A percentile compares a stretch with the other conserved stretches of the same genome.
Evolutionary conservation across 2,888 invertebrate species (phyloP).

Genomic region (Tipula unca): DNA sequence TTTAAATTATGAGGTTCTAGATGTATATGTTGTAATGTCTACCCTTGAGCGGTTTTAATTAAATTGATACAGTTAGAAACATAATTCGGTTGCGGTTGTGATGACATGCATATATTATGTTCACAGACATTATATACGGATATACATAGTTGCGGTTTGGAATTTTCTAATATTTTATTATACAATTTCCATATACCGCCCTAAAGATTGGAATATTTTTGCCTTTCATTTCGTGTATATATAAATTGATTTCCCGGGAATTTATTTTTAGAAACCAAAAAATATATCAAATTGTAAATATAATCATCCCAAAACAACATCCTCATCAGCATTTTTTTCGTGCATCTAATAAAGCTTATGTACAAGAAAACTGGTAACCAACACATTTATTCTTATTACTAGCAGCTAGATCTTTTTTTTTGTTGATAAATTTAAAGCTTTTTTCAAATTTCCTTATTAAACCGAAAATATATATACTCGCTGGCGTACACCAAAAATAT

Average conservation of each 20-base stretch:
- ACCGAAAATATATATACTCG: neutral
- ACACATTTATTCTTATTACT: neutral
- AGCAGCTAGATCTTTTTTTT: neutral
- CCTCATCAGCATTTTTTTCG: neutral
- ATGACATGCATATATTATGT: neutral
- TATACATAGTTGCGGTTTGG: neutral
- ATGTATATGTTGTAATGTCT: neutral
- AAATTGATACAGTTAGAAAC: neutral
- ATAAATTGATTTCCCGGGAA: neutral
- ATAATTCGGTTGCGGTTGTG: neutral
- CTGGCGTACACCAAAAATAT: neutral
- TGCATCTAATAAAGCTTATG: neutral
- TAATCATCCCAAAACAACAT: neutral
- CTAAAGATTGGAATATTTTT: neutral
- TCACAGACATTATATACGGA: too few relatives aligned
- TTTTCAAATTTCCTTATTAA: neutral
- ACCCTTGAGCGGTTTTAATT: neutral
- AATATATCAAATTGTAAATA: neutral
- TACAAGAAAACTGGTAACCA: neutral
- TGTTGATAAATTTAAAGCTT: neutral
- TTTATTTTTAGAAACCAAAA: neutral
- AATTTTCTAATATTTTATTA: neutral
- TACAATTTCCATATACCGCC: neutral
- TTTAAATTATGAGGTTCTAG: neutral
- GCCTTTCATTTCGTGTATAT: neutral